Percentiles rank a stretch among this genome's conserved stretches.
Evolutionary conservation across 2,113 vertebrate genomes (phyloP).

Genomic region (Hippopotamus amphibius): DNA sequence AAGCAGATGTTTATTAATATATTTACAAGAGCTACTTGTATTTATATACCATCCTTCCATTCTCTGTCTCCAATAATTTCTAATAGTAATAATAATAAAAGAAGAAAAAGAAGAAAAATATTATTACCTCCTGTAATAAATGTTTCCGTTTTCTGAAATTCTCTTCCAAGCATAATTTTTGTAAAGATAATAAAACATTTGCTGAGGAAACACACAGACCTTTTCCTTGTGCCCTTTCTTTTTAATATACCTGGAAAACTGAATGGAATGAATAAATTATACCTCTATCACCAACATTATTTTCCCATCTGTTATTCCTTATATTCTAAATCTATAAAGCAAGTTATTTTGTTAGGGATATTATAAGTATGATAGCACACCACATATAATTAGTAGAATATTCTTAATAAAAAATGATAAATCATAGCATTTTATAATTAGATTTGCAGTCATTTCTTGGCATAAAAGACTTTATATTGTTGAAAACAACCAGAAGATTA

Average conservation of each 20-base stretch:
- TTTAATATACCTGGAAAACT: neutral
- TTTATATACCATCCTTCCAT: neutral
- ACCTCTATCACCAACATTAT: neutral
- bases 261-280: slow-evolving; percentile 13
- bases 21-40: neutral
- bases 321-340: neutral
- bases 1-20: neutral
- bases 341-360: neutral
- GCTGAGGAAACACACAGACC: neutral
- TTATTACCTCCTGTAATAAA: neutral
- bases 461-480: neutral
- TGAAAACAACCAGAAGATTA: neutral
- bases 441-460: neutral
- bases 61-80: neutral
- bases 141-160: slow-evolving; percentile 13
- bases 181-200: neutral
- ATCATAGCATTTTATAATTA: neutral
- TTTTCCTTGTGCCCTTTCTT: slow-evolving; percentile 10
- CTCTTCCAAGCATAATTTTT: slow-evolving; percentile 22
- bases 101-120: neutral
- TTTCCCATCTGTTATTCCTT: slow-evolving; percentile 12
- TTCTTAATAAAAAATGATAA: neutral
- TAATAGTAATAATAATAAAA: neutral
- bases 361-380: neutral
- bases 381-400: neutral